Evolutionary conservation across 2,113 vertebrate genomes (phyloP).

Genomic region (Abramis brama): DNA sequence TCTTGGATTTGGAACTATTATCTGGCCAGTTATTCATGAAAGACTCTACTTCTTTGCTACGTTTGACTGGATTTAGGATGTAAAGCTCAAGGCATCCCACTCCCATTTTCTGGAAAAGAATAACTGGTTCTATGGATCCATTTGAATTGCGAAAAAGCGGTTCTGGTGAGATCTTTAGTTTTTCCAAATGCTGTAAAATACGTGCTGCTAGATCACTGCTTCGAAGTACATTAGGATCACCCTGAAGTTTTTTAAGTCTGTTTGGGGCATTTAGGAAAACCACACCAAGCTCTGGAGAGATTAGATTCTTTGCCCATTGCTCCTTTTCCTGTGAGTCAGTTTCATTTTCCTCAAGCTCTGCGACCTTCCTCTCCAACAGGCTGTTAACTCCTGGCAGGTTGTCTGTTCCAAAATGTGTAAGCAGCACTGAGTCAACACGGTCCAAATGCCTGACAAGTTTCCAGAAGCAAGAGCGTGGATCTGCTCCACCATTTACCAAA

Average conservation of each 20-base stretch:
- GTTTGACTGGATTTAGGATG: slow-evolving; percentile 77
- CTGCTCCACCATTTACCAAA: slow-evolving; percentile 84
- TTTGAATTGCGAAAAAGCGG: slow-evolving; percentile 66
- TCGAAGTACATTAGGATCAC: slow-evolving; percentile 64
- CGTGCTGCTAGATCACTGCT: slow-evolving; percentile 77
- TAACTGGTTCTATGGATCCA: slow-evolving; percentile 71
- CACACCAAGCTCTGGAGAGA: slow-evolving; percentile 81
- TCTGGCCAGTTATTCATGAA: slow-evolving; percentile 76
- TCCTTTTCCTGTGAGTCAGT: slow-evolving; percentile 66
- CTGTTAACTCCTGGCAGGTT: slow-evolving; percentile 86
- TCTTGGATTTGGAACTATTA: slow-evolving; percentile 54
- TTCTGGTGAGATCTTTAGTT: slow-evolving; percentile 74
- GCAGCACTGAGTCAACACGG: slow-evolving; percentile 82
- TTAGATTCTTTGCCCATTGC: slow-evolving; percentile 77
- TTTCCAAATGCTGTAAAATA: slow-evolving; percentile 75
- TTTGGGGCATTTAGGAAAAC: slow-evolving; percentile 81
- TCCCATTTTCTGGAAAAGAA: slow-evolving; percentile 87
- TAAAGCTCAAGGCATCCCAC: slow-evolving; percentile 86
- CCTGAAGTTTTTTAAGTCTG: slow-evolving; percentile 66
- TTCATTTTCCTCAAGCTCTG: slow-evolving; percentile 75
- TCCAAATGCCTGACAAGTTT: slow-evolving; percentile 87
- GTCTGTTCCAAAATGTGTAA: slow-evolving; percentile 81
- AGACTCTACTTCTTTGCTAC: slow-evolving; percentile 73
- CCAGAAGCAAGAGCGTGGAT: slow-evolving; percentile 85
- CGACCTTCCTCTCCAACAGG: slow-evolving; percentile 82